These are phyloP conservation scores for Colletes collaris DNA, from an alignment of 2,888 invertebrate genomes.

Conservation along the genomic window DNA sequence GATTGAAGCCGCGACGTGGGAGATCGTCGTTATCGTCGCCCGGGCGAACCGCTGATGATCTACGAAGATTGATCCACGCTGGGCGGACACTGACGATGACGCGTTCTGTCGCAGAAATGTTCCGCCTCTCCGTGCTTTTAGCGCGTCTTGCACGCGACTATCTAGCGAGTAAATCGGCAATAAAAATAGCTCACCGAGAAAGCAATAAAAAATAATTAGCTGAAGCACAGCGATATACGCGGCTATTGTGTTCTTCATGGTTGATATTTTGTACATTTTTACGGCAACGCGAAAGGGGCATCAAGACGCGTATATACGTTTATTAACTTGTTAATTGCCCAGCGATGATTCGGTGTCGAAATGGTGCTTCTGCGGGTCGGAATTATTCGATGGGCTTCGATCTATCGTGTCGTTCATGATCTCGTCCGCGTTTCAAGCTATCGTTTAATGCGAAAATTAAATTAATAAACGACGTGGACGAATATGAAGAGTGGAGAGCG, in stretches of 20 bases:
- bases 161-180: constrained; percentile 40
- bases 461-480: too few relatives aligned
- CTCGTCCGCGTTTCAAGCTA: too few relatives aligned
- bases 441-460: too few relatives aligned
- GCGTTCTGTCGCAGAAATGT: constrained; percentile 46
- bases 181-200: constrained; percentile 44
- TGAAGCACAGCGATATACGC: constrained; percentile 14
- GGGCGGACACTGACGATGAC: constrained; percentile 69
- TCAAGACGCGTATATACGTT: not conserved
- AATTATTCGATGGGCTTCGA: too few relatives aligned
- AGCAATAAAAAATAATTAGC: constrained; percentile 46
- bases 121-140: constrained; percentile 40
- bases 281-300: not conserved
- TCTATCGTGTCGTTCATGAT: too few relatives aligned
- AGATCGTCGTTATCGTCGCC: constrained; percentile 27
- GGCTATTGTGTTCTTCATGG: not conserved
- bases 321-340: constrained; percentile 25
- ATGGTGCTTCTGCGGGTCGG: too few relatives aligned
- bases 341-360: too few relatives aligned
- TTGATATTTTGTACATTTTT: constrained; percentile 2
- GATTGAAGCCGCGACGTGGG: constrained; percentile 1
- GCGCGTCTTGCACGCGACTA: constrained; percentile 29
- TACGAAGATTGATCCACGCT: constrained; percentile 73
- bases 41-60: constrained; percentile 58
- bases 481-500: too few relatives aligned